These are phyloP conservation scores for Lepidocyrtoides sp. DNA, from an alignment of 2,888 invertebrate genomes.

Conservation along the genomic window DNA sequence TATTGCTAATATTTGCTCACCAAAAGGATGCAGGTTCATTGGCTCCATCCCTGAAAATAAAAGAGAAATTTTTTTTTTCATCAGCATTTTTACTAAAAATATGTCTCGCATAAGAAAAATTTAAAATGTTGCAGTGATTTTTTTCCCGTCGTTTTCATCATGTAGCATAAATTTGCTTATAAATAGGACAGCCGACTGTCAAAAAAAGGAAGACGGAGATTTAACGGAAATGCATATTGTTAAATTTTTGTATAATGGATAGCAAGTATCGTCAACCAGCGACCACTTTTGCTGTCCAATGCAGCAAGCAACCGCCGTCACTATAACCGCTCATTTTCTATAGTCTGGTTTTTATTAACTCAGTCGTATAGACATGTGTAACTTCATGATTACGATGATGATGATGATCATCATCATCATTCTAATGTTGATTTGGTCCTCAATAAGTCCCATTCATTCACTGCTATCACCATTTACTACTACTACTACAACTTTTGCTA, in stretches of 20 bases:
- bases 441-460: slow-evolving; percentile 74
- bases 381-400: background rate
- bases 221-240: slow-evolving; percentile 56
- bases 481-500: slow-evolving; percentile 4
- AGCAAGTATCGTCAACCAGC: slow-evolving; percentile 45
- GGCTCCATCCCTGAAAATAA: slow-evolving; percentile 78
- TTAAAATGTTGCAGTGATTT: background rate
- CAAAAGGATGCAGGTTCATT: slow-evolving; percentile 80
- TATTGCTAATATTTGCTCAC: slow-evolving; percentile 57
- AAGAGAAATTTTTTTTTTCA: slow-evolving; percentile 53
- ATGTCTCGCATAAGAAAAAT: background rate
- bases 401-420: background rate
- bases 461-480: slow-evolving; percentile 7
- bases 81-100: background rate
- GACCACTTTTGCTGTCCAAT: background rate
- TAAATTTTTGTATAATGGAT: background rate
- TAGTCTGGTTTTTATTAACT: slow-evolving; percentile 71
- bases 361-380: slow-evolving; percentile 34
- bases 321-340: slow-evolving; percentile 1
- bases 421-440: slow-evolving; percentile 34
- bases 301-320: background rate
- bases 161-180: background rate
- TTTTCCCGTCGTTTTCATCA: background rate
- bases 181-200: background rate
- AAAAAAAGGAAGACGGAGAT: background rate